A percentile compares a stretch with the other conserved stretches of the same genome.
phyloP scores from a whole-genome alignment of 2,888 invertebrate species.

The Drosophila sordidapex region DNA sequence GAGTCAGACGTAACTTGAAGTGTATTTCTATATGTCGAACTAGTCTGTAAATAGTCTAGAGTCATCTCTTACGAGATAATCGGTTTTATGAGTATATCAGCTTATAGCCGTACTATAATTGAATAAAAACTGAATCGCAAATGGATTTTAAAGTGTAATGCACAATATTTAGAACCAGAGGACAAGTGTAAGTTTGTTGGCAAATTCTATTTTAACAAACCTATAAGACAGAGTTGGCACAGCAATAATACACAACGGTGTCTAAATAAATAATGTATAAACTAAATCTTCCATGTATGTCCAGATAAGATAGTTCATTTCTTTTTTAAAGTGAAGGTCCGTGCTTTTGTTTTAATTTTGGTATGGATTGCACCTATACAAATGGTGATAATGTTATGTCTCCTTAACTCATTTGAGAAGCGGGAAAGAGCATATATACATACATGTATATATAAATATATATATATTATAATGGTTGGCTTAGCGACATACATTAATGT shows the following conservation, averaged over 20 bases:
- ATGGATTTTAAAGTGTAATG: neutral
- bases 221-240: too few species aligned
- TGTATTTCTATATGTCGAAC: neutral
- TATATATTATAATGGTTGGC: too few species aligned
- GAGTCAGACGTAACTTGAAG: neutral
- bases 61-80: neutral
- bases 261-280: too few species aligned
- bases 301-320: neutral
- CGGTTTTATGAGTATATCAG: neutral
- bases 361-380: too few species aligned
- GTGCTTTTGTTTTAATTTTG: too few species aligned
- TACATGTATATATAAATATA: too few species aligned
- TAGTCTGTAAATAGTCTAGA: neutral
- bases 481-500: too few species aligned
- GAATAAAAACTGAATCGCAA: neutral
- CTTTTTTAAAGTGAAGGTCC: too few species aligned
- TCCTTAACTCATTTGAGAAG: too few species aligned
- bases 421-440: too few species aligned
- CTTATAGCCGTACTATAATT: neutral
- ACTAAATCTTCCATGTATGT: neutral
- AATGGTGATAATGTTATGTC: too few species aligned
- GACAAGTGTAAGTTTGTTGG: neutral
- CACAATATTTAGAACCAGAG: neutral
- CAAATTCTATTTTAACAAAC: too few species aligned
- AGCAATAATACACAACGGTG: neutral